Evolutionary conservation across 2,888 invertebrate genomes (phyloP), one percentile per base, ranked within the genome.

Genomic region (Onchidella celtica): DNA sequence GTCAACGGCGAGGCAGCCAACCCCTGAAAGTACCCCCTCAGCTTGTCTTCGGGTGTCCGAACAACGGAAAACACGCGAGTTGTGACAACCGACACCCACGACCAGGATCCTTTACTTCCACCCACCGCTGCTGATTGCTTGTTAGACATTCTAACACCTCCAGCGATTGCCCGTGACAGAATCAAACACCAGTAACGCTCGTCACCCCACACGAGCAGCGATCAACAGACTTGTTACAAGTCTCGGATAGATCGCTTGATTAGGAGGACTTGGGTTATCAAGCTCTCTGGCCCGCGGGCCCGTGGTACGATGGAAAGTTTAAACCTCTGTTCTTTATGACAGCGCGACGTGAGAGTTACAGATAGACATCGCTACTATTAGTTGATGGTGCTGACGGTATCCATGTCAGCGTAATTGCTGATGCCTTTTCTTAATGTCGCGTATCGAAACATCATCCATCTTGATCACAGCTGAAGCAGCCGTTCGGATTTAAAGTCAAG

Each of bases 131-230:
- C 24, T 14, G n/a, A 61, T 61, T 73, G 73, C 73, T 72, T 59
- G 73, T 73, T 61, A 73, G 61, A 73, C 57, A 73, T 59, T 34
- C 59, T 73, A 59, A 73, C 73, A 73, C 73, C 73, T 73, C 73
- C 27, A 73, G 36, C 73, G 73, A 61, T 73, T 27, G 38, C 73
- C 38, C 14, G 59, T n/a, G 61, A 73, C 24, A 59, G 61, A 73
- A 73, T 73, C 73, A 73, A 59, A 73, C 61, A 61, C 59, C 73
- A 34, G 38, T 34, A n/a, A 59, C 36, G 21, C 59, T 38, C 61
- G 47, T 73, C 57, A 57, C 73, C 6, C 24, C 59, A 73, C 73
- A 57, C 73, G 4, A n/a, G 73, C 73, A 32, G 73, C 73, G 59
- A 73, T 73, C 59, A 73, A 6, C 47, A 24, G 61, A 59, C 59